phyloP scores from a whole-genome alignment of 2,888 invertebrate genomes.

The Byasa hedistus region DNA sequence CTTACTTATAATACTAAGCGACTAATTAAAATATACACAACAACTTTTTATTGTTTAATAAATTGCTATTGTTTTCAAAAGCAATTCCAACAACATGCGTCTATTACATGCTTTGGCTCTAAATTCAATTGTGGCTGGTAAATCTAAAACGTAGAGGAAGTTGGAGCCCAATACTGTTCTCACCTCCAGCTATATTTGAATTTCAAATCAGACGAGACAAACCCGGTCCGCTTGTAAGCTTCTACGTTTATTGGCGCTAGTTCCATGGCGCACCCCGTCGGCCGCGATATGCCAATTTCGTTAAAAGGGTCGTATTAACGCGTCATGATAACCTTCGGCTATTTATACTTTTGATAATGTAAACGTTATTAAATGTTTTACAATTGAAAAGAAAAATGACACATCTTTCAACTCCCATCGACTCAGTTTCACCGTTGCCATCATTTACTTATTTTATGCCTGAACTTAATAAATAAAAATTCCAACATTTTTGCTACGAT shows the following conservation, averaged over 20 bases:
- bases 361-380: neutral
- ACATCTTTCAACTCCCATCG: no score
- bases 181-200: constrained; percentile 73
- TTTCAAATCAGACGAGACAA: constrained; percentile 71
- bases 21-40: no score
- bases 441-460: no score
- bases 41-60: no score
- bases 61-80: constrained; percentile 44
- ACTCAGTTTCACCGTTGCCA: no score
- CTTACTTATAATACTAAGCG: no score
- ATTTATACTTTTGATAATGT: neutral
- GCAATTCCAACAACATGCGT: constrained; percentile 45
- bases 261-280: constrained; percentile 36
- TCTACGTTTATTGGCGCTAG: constrained; percentile 61
- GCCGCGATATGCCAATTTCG: constrained; percentile 27
- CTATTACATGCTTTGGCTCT: constrained; percentile 47
- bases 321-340: no score
- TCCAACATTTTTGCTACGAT: no score
- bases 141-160: constrained; percentile 70
- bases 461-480: no score
- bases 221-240: constrained; percentile 57
- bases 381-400: no score
- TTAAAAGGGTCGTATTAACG: constrained; percentile 24
- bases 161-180: constrained; percentile 65
- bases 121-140: constrained; percentile 69